Percentiles rank a stretch among this genome's conserved stretches.
These are phyloP conservation scores for Umimayanthus chanpuru DNA, from an alignment of 92 coral and sea anemone species.

Conservation along the genomic window DNA sequence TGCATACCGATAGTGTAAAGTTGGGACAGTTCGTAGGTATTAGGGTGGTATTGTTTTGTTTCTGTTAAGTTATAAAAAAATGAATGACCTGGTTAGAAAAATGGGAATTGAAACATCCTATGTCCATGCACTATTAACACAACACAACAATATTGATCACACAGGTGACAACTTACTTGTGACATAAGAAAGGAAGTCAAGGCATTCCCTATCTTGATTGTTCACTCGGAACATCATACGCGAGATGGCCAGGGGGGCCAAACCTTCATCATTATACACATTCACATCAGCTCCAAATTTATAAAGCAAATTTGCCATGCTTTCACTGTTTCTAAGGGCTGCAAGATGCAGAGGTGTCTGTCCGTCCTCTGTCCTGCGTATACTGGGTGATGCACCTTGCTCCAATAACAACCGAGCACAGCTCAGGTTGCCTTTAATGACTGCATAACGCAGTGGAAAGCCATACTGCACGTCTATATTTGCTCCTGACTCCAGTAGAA, in stretches of 20 bases:
- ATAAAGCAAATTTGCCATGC: constrained; percentile 71
- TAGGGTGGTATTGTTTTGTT: too few relatives aligned
- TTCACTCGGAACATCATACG: constrained; percentile 80
- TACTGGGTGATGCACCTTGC: constrained; percentile 81
- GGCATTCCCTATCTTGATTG: constrained; percentile 68
- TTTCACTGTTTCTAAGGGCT: constrained; percentile 78
- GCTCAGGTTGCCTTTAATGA: constrained; percentile 78
- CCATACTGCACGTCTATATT: constrained; percentile 88
- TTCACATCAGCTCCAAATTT: constrained; percentile 91
- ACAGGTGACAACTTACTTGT: constrained; percentile 69
- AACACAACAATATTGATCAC: too few relatives aligned
- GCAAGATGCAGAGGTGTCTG: constrained; percentile 87
- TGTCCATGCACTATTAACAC: too few relatives aligned
- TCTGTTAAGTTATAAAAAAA: too few relatives aligned
- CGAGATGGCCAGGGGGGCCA: constrained; percentile 80
- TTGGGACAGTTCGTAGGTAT: too few relatives aligned
- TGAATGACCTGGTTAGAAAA: too few relatives aligned
- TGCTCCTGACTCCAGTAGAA: constrained; percentile 76
- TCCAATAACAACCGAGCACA: constrained; percentile 81
- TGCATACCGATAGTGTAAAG: too few relatives aligned
- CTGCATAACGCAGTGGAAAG: constrained; percentile 88
- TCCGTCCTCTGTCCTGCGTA: constrained; percentile 80
- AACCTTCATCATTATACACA: constrained; percentile 80
- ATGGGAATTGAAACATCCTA: too few relatives aligned
- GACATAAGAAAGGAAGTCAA: constrained; percentile 67